A percentile compares a stretch with the other conserved stretches of the same genome.
Conservation (phyloP, 2,888 invertebrate genomes). For the Torymus aiolomorphi region DNA sequence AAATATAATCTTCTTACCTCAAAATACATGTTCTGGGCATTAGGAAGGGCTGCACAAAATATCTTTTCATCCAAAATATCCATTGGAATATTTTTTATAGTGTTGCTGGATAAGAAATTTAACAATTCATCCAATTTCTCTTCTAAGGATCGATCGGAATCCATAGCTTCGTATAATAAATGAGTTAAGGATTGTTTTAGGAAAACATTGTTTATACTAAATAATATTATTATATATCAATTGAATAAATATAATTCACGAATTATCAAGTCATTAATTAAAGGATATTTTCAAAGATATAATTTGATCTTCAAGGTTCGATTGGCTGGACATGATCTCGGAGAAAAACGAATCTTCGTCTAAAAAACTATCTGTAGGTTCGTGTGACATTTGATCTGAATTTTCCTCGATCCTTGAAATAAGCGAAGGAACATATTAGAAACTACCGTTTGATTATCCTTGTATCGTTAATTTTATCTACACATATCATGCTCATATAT, state of each 20-base stretch:
- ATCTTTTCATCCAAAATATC: conserved; percentile 61
- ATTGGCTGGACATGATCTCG: conserved; percentile 49
- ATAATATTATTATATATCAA: too few species aligned
- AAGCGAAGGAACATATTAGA: too few species aligned
- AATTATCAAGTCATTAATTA: conserved; percentile 5
- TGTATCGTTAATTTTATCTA: too few species aligned
- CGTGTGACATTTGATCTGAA: conserved; percentile 38
- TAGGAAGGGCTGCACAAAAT: conserved; percentile 58
- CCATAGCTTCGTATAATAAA: conserved; percentile 49
- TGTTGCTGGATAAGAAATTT: conserved; percentile 49
- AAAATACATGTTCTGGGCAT: conserved; percentile 53
- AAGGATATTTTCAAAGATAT: conserved; percentile 68
- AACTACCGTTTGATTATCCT: neutral
- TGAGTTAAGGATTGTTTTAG: conserved; percentile 22
- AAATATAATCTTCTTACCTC: conserved; percentile 58
- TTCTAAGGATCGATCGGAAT: conserved; percentile 37
- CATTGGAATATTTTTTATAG: conserved; percentile 46
- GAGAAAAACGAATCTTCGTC: conserved; percentile 44
- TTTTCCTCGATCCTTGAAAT: too few species aligned
- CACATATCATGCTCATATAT: too few species aligned
- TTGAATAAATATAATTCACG: too few species aligned
- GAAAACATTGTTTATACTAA: too few species aligned
- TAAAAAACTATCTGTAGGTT: conserved; percentile 17
- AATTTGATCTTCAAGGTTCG: conserved; percentile 54
- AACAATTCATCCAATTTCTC: conserved; percentile 45